Conservation (phyloP, 1,140 invertebrate genomes). For the Drosophila bifasciata region DNA sequence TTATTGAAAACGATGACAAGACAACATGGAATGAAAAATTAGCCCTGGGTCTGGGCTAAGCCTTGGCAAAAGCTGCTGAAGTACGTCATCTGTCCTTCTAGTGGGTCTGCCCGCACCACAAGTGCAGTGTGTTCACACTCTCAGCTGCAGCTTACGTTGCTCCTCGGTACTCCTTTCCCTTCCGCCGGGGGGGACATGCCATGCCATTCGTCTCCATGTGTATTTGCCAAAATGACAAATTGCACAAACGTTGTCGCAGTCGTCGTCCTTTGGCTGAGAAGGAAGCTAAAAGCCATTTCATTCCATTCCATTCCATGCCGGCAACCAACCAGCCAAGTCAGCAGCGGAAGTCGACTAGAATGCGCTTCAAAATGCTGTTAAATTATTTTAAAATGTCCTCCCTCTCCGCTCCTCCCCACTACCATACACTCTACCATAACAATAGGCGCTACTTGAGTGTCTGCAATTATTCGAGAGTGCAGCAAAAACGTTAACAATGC, state of each 20-base stretch:
- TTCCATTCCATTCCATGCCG: slow-evolving; percentile 50
- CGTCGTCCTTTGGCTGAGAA: slow-evolving; percentile 7
- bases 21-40: slow-evolving; percentile 33
- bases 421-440: slow-evolving; percentile 35
- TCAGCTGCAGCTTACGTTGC: slow-evolving; percentile 17
- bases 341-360: slow-evolving; percentile 75
- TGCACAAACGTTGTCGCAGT: slow-evolving; percentile 60
- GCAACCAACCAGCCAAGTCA: slow-evolving; percentile 36
- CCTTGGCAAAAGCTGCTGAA: slow-evolving; percentile 56
- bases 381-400: slow-evolving; percentile 75
- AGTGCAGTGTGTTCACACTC: slow-evolving; percentile 50
- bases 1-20: slow-evolving; percentile 14
- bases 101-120: slow-evolving; percentile 18
- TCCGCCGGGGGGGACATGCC: slow-evolving; percentile 26
- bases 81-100: slow-evolving; percentile 38
- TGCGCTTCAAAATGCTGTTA: slow-evolving; percentile 79
- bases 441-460: slow-evolving; percentile 76
- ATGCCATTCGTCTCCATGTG: slow-evolving; percentile 68
- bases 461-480: slow-evolving; percentile 74
- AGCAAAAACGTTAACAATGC: slow-evolving; percentile 37
- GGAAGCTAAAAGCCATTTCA: slow-evolving; percentile 44
- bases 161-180: slow-evolving; percentile 6
- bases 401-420: neutral
- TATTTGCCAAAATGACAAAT: slow-evolving; percentile 80
- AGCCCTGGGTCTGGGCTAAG: slow-evolving; percentile 11